Base-by-base conservation (phyloP, 2,113 vertebrate genomes). In the Arothron firmamentum region DNA sequence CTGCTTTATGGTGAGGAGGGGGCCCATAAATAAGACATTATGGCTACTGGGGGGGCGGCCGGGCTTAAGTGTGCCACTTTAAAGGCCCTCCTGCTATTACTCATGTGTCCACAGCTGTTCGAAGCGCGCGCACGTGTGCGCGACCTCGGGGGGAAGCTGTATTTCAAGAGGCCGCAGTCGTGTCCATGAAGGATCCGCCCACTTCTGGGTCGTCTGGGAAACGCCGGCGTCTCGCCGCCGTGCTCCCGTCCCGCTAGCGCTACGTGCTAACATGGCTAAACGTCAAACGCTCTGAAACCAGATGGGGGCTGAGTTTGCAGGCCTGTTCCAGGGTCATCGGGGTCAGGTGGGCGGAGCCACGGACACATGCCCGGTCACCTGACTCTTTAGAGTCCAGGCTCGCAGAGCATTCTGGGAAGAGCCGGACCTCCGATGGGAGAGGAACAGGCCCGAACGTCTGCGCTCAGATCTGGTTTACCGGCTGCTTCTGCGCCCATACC, bases 21-120 rank as follows among this genome's bases (percentile, higher is more conserved):
- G 76, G 78, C 58, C 60, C 70, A 86, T 87, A 86, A 87, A 86
- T 86, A 84, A 87, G 70, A 69, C 79, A 82, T 85, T 84, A 85
- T 70, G 77, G 80, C 62, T 73, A 66, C 17, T 19, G 45, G 55
- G 65, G 68, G 70, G 48, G 16, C 52, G 57, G 70, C 53, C 20
- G n/a, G 48, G 64, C 55, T 79, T 83, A 84, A 87, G 67, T 78
- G 78, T 75, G 72, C 77, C 67, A 67, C 77, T 81, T 86, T 78
- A 74, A 83, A 68, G 45, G 58, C 60, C 47, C 60, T 65, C 66
- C 65, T 31, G 53, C 75, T 73, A 75, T 82, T 80, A 83, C 70
- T 70, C 62, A 67, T 69, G 70, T 62, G 74, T 72, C 65, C 42
- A 38, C 11, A 28, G 75, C 68, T 43, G 65, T 57, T 79, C 67